Percentiles rank a stretch among this genome's conserved stretches.
These are phyloP conservation scores for Girardia tigrina DNA, from an alignment of 2,888 invertebrate genomes.

Conservation along the genomic window DNA sequence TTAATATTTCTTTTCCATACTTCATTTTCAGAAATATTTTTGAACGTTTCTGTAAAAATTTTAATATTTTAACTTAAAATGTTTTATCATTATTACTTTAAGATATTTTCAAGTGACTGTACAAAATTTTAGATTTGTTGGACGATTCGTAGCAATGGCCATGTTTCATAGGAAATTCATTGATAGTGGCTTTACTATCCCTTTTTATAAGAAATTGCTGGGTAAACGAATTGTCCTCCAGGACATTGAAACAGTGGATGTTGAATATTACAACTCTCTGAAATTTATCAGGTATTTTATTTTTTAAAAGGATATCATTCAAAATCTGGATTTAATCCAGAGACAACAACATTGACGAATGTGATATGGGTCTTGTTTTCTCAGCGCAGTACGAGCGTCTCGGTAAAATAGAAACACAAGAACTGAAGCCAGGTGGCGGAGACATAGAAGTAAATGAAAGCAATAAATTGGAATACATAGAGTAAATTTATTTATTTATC, in stretches of 20 bases:
- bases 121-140: constrained; percentile 95
- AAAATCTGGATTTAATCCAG: constrained; percentile 39
- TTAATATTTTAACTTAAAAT: too few species aligned
- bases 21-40: too few species aligned
- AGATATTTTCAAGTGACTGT: too few species aligned
- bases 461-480: constrained; percentile 91
- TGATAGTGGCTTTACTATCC: constrained; percentile 96
- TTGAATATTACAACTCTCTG: constrained; percentile 93
- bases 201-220: constrained; percentile 96
- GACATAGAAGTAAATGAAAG: constrained; percentile 73
- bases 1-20: too few species aligned
- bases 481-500: too few species aligned
- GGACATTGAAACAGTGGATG: constrained; percentile 94
- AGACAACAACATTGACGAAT: constrained; percentile 70
- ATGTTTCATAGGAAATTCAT: constrained; percentile 96
- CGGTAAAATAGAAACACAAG: constrained; percentile 91
- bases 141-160: constrained; percentile 78
- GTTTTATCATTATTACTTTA: too few species aligned
- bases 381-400: constrained; percentile 94
- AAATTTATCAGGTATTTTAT: constrained; percentile 56
- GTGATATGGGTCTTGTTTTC: constrained; percentile 79
- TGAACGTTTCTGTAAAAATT: too few species aligned
- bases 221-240: constrained; percentile 91
- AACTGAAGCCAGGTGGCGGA: constrained; percentile 78
- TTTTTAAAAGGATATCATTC: neutral